Evolutionary conservation across 2,797 vertebrate genomes (phyloP).

Genomic region (Champsocephalus esox): DNA sequence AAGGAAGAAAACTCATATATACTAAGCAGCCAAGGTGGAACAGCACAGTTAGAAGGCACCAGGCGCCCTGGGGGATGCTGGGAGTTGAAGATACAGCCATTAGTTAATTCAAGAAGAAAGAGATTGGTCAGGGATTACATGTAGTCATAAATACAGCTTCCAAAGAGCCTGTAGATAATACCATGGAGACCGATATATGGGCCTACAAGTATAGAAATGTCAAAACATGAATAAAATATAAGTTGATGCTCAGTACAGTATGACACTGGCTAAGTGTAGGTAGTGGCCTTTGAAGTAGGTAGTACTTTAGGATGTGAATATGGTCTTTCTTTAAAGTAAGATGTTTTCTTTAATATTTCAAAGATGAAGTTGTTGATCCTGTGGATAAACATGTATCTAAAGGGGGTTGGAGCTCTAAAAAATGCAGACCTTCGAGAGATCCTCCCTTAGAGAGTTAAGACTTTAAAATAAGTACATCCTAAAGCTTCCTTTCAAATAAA

Average conservation of each 20-base stretch:
- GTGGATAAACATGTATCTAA: not conserved
- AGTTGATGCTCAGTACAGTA: slow-evolving; percentile 1
- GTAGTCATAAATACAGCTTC: slow-evolving; percentile 34
- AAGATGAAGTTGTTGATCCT: slow-evolving; percentile 5
- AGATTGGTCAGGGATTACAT: slow-evolving; percentile 17
- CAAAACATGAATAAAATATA: slow-evolving; percentile 40
- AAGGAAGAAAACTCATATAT: slow-evolving; percentile 27
- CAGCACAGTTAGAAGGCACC: slow-evolving; percentile 23
- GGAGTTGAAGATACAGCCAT: slow-evolving; percentile 32
- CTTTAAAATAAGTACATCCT: not conserved
- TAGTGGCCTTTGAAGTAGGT: not conserved
- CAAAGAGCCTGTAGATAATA: slow-evolving; percentile 11
- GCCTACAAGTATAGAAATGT: slow-evolving; percentile 1
- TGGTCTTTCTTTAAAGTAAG: not conserved
- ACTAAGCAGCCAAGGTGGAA: slow-evolving; percentile 22
- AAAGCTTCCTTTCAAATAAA: too few species aligned
- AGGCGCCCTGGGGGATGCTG: slow-evolving; percentile 27
- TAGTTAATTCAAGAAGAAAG: slow-evolving; percentile 47
- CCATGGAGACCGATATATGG: slow-evolving; percentile 15
- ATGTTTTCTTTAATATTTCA: slow-evolving; percentile 44
- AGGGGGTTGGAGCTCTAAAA: slow-evolving; percentile 4
- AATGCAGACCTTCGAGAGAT: slow-evolving; percentile 27
- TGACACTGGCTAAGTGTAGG: not conserved
- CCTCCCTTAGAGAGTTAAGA: slow-evolving; percentile 8
- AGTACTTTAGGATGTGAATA: not conserved